These are phyloP conservation scores for Neotoxoptera formosana DNA, from an alignment of 1,140 invertebrate genomes.

Conservation along the genomic window DNA sequence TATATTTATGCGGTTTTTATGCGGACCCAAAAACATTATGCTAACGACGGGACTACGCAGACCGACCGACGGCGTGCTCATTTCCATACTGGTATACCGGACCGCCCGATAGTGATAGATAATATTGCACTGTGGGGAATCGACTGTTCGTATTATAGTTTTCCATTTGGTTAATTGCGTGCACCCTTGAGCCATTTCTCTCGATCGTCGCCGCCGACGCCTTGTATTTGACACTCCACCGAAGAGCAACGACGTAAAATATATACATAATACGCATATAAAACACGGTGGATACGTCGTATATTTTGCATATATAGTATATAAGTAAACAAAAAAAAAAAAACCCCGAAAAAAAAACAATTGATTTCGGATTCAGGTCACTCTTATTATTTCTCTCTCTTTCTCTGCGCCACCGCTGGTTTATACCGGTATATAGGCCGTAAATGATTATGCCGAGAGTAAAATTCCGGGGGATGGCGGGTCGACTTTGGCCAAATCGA, in stretches of 20 bases:
- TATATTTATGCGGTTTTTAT: slow-evolving; percentile 58
- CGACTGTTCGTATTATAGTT: background rate
- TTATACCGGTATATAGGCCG: slow-evolving; percentile 3
- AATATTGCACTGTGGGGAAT: slow-evolving; percentile 56
- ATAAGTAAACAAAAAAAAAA: background rate
- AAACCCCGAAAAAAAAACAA: slow-evolving; percentile 25
- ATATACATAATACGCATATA: slow-evolving; percentile 19
- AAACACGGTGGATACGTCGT: background rate
- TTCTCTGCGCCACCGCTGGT: too few relatives aligned
- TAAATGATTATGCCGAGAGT: slow-evolving; percentile 35
- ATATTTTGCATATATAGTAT: slow-evolving; percentile 11
- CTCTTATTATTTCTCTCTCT: background rate
- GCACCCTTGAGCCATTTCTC: slow-evolving; percentile 42
- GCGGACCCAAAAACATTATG: slow-evolving; percentile 47
- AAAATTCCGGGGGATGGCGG: slow-evolving; percentile 5
- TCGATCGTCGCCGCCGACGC: background rate
- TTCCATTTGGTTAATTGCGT: slow-evolving; percentile 56
- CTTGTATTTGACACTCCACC: slow-evolving; percentile 38
- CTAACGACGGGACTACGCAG: slow-evolving; percentile 28
- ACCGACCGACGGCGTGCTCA: background rate
- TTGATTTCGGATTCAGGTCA: slow-evolving; percentile 45
- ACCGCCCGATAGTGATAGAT: slow-evolving; percentile 51
- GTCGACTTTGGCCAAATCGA: slow-evolving; percentile 47
- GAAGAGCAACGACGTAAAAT: background rate
- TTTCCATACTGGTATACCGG: slow-evolving; percentile 41